Evolutionary conservation across 2,888 invertebrate species (phyloP).

Genomic region (Drosophila formosana): DNA sequence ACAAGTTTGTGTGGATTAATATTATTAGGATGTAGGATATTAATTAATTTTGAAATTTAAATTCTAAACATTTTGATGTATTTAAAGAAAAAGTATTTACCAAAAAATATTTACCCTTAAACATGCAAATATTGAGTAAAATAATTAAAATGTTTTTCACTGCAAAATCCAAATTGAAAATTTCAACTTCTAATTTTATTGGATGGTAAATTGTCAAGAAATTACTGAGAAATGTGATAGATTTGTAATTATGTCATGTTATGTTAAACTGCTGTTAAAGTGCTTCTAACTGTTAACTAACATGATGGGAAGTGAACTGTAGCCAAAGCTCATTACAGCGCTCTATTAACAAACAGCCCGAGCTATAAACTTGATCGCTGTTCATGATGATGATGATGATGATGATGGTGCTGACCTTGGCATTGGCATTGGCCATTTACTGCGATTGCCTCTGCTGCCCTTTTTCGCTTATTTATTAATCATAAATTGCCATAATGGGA

Average conservation of each 20-base stretch:
- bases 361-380: constrained; percentile 12
- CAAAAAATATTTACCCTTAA: too few relatives aligned
- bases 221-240: too few relatives aligned
- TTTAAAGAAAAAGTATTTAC: too few relatives aligned
- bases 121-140: too few relatives aligned
- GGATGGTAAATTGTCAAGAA: too few relatives aligned
- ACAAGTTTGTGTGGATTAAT: too few relatives aligned
- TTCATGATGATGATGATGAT: background rate
- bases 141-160: background rate
- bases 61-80: too few relatives aligned
- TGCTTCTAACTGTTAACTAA: constrained; percentile 36
- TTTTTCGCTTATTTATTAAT: constrained; percentile 66
- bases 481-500: constrained; percentile 66
- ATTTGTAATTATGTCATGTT: background rate
- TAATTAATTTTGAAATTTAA: too few relatives aligned
- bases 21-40: too few relatives aligned
- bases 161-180: constrained; percentile 1
- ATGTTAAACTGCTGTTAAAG: background rate
- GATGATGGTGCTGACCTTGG: constrained; percentile 35
- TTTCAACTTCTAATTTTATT: background rate
- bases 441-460: constrained; percentile 7
- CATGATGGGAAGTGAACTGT: constrained; percentile 24
- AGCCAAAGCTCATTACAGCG: constrained; percentile 4
- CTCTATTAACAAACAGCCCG: constrained; percentile 11
- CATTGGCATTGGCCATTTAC: constrained; percentile 22